phyloP scores from a whole-genome alignment of 2,113 vertebrate species.

The Chlorodrepanis virens region DNA sequence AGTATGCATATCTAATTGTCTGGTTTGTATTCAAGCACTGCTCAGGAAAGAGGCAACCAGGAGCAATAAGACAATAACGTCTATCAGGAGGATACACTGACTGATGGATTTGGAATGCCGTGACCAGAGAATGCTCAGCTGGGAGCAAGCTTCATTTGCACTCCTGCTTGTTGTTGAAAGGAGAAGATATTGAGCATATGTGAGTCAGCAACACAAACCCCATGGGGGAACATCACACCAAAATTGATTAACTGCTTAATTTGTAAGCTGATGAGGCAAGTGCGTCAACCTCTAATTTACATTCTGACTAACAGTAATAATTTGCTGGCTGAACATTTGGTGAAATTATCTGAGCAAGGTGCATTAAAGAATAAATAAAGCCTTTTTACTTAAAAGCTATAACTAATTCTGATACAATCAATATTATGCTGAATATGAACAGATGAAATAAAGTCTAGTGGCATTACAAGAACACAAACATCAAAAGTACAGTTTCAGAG shows the following conservation, averaged over 20 bases:
- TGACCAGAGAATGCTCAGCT: background rate
- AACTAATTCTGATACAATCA: conserved; percentile 15
- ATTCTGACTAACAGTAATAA: conserved; percentile 49
- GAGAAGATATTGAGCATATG: conserved; percentile 20
- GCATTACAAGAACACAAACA: background rate
- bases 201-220: conserved; percentile 41
- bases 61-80: conserved; percentile 32
- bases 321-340: conserved; percentile 32
- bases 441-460: background rate
- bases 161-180: background rate
- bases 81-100: conserved; percentile 33
- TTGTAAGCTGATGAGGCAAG: conserved; percentile 33
- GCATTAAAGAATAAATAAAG: conserved; percentile 24
- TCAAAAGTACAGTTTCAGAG: background rate
- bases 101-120: conserved; percentile 32
- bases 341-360: conserved; percentile 45
- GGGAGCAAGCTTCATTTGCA: conserved; percentile 46
- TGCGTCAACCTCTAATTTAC: conserved; percentile 32
- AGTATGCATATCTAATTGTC: conserved; percentile 33
- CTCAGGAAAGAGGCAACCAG: conserved; percentile 29
- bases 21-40: conserved; percentile 36
- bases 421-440: conserved; percentile 11
- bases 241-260: conserved; percentile 52
- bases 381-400: conserved; percentile 34
- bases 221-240: background rate